Percentiles rank a stretch among this genome's conserved stretches.
These are phyloP conservation scores for Paraescarpia echinospica DNA, from an alignment of 1,140 invertebrate species.

Conservation along the genomic window DNA sequence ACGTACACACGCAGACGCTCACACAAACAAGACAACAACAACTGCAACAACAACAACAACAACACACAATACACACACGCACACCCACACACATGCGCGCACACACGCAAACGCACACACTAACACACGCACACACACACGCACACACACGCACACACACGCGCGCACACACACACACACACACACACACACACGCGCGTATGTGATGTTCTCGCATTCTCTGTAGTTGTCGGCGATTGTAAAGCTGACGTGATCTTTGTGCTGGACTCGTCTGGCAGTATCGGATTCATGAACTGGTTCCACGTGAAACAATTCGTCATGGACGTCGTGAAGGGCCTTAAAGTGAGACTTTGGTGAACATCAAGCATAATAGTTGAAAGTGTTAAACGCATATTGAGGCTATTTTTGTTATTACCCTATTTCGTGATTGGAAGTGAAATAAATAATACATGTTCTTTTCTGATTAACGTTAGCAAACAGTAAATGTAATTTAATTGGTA, in stretches of 20 bases:
- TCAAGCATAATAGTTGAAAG: too few species aligned
- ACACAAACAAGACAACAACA: not conserved
- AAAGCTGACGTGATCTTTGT: not conserved
- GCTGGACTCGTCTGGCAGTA: not conserved
- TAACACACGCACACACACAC: constrained; percentile 17
- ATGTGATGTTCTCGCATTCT: not conserved
- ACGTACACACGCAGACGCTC: not conserved
- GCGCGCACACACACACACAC: constrained; percentile 15
- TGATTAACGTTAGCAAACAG: too few species aligned
- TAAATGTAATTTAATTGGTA: too few species aligned
- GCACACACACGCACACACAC: constrained; percentile 19
- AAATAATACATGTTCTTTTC: too few species aligned
- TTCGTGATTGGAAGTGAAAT: too few species aligned
- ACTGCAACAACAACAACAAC: not conserved
- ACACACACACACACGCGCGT: constrained; percentile 4
- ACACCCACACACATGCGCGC: not conserved
- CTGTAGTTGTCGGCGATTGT: not conserved
- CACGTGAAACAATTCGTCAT: not conserved
- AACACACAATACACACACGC: not conserved
- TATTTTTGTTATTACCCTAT: too few species aligned
- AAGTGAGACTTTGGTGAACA: too few species aligned
- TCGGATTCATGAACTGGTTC: not conserved
- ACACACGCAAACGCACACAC: constrained; percentile 11
- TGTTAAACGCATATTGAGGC: too few species aligned
- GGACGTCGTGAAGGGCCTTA: not conserved